A percentile compares a stretch with the other conserved stretches of the same genome.
phyloP scores from a whole-genome alignment of 2,888 invertebrate genomes.

The Ennomos erosarius region DNA sequence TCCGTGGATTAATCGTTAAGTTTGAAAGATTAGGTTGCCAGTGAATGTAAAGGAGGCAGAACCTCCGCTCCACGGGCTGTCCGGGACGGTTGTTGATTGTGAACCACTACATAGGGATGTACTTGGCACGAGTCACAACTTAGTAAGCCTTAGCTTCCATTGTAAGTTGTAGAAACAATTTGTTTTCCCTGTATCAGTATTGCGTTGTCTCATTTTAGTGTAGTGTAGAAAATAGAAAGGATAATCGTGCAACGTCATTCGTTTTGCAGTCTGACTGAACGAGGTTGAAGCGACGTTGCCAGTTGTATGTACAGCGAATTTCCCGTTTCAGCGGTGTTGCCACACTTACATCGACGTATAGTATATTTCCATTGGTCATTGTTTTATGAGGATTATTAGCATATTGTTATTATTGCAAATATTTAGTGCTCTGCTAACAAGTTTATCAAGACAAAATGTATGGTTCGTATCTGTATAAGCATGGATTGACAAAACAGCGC shows the following conservation, averaged over 20 bases:
- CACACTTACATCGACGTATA: constrained; percentile 60
- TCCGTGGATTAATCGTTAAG: constrained; percentile 73
- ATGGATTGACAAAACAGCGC: constrained; percentile 53
- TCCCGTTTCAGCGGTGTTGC: constrained; percentile 78
- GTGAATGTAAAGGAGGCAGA: constrained; percentile 66
- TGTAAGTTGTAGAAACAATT: constrained; percentile 71
- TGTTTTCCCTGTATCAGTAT: constrained; percentile 81
- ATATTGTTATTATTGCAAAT: constrained; percentile 36
- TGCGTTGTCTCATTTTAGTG: constrained; percentile 78
- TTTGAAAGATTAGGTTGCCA: constrained; percentile 75
- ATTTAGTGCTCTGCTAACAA: constrained; percentile 15
- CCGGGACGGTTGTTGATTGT: constrained; percentile 46
- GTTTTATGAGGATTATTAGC: constrained; percentile 47
- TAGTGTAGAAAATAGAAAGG: constrained; percentile 82
- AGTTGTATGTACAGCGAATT: constrained; percentile 66
- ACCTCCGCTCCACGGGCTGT: constrained; percentile 62
- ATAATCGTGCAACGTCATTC: constrained; percentile 81
- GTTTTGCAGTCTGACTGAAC: constrained; percentile 67
- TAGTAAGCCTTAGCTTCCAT: constrained; percentile 66
- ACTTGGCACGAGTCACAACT: constrained; percentile 69
- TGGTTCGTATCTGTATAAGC: constrained; percentile 4
- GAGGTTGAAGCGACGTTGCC: constrained; percentile 80
- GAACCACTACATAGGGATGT: constrained; percentile 55
- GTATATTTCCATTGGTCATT: constrained; percentile 71
- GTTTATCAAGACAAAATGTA: constrained; percentile 22